phyloP scores from a whole-genome alignment of 2,888 invertebrate species.

The Aphidius colemani region DNA sequence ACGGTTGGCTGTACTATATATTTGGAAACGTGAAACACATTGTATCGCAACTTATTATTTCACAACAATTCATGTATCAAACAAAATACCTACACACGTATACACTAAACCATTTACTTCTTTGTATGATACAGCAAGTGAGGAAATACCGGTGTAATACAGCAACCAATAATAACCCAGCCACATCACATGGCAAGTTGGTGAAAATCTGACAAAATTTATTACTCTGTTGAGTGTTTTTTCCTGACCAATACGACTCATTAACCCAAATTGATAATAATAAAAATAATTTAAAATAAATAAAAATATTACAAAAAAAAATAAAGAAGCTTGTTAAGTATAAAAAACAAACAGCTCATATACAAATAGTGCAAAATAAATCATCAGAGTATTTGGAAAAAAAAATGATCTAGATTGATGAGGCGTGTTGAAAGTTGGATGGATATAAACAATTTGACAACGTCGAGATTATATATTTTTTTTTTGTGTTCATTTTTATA shows the following conservation, averaged over 20 bases:
- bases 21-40: slow-evolving; percentile 22
- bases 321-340: too few relatives aligned
- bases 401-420: slow-evolving; percentile 12
- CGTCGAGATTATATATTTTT: slow-evolving; percentile 6
- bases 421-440: neutral
- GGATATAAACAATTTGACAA: slow-evolving; percentile 7
- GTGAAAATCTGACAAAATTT: slow-evolving; percentile 25
- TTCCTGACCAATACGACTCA: slow-evolving; percentile 21
- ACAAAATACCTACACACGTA: slow-evolving; percentile 6
- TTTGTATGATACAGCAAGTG: slow-evolving; percentile 8
- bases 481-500: slow-evolving; percentile 1
- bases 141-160: slow-evolving; percentile 1
- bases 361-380: too few relatives aligned
- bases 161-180: slow-evolving; percentile 20
- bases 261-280: slow-evolving; percentile 19
- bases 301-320: neutral
- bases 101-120: neutral
- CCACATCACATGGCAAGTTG: slow-evolving; percentile 21
- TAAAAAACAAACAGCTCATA: too few relatives aligned
- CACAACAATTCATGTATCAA: slow-evolving; percentile 12
- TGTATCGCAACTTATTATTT: slow-evolving; percentile 15
- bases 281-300: slow-evolving; percentile 2
- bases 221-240: slow-evolving; percentile 20
- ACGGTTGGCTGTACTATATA: slow-evolving; percentile 19
- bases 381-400: neutral